These are phyloP conservation scores for Aurelia sp. DNA, from an alignment of 30 jellyfish, hydroid and myxozoan species.

Conservation along the genomic window DNA sequence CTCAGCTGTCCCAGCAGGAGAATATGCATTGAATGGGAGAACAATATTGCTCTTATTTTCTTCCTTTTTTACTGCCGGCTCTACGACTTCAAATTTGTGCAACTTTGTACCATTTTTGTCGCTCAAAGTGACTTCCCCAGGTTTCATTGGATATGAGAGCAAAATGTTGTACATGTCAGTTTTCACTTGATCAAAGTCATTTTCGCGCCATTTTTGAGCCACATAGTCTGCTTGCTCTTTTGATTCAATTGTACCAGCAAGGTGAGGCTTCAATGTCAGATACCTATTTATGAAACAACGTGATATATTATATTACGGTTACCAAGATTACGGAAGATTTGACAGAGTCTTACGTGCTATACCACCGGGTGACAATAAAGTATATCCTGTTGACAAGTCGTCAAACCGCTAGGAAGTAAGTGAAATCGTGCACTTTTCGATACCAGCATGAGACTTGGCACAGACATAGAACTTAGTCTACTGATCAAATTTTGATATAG, in stretches of 20 bases:
- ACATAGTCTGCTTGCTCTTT: conserved; percentile 70
- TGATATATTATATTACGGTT: no score
- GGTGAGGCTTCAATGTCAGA: conserved; percentile 68
- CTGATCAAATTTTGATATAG: no score
- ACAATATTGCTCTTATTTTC: conserved; percentile 63
- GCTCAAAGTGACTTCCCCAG: conserved; percentile 56
- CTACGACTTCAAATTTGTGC: conserved; percentile 28
- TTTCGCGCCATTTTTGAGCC: conserved; percentile 52
- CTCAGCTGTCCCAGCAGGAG: conserved; percentile 62
- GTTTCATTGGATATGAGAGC: conserved; percentile 78
- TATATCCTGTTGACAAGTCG: no score
- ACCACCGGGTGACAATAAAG: no score
- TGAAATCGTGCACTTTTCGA: no score
- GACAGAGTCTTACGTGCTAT: no score
- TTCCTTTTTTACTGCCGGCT: conserved; percentile 35
- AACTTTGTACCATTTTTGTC: conserved; percentile 20
- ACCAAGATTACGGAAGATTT: no score
- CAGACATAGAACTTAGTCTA: no score
- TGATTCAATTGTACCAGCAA: conserved; percentile 75
- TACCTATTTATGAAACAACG: conserved; percentile 2
- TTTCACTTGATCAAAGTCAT: conserved; percentile 81
- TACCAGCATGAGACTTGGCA: no score
- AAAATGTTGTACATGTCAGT: conserved; percentile 65
- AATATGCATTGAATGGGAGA: conserved; percentile 72
- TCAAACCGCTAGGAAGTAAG: no score